phyloP scores from a whole-genome alignment of 2,888 invertebrate species.

The Apamea sordens region DNA sequence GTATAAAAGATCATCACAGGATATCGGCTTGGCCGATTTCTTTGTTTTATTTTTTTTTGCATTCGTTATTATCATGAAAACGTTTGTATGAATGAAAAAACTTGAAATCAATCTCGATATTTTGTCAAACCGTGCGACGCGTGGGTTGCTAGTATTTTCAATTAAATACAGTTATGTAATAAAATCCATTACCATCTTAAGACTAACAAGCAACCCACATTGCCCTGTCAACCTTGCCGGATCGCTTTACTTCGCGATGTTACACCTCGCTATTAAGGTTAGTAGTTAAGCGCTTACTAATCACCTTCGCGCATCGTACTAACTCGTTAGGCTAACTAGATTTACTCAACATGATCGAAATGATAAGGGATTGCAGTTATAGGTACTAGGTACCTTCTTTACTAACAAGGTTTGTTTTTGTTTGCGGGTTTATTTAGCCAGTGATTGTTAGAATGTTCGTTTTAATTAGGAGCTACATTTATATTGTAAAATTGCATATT shows the following conservation, averaged over 20 bases:
- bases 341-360: conserved; percentile 53
- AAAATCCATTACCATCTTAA: neutral
- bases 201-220: conserved; percentile 11
- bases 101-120: no score
- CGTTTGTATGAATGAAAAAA: no score
- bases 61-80: no score
- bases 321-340: conserved; percentile 51
- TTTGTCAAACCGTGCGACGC: no score
- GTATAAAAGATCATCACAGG: no score
- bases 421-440: neutral
- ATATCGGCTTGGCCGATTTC: no score
- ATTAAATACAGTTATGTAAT: no score
- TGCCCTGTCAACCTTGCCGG: conserved; percentile 8
- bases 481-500: neutral
- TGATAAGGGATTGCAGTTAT: conserved; percentile 32
- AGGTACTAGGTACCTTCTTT: neutral
- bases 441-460: neutral
- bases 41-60: no score
- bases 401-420: neutral
- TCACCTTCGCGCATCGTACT: conserved; percentile 47
- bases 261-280: conserved; percentile 24
- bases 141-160: no score
- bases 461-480: neutral
- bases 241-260: conserved; percentile 6
- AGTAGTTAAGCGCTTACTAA: conserved; percentile 40